A percentile compares a stretch with the other conserved stretches of the same genome.
phyloP scores from a whole-genome alignment of 2,797 vertebrate species.

The Zonotrichia albicollis region DNA sequence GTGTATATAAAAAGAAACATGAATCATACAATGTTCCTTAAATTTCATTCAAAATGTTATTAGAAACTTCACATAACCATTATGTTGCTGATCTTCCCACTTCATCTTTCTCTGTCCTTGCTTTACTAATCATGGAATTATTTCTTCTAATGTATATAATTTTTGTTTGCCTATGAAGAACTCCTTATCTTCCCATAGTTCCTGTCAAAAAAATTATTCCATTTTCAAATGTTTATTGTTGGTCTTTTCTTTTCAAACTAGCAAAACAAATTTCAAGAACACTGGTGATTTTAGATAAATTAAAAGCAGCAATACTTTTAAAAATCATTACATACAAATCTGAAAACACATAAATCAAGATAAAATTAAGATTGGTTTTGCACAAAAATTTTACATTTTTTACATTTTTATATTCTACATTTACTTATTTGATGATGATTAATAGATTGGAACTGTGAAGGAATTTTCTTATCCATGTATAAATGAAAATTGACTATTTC shows the following conservation, averaged over 20 bases:
- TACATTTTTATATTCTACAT: not conserved
- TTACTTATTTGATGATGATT: not conserved
- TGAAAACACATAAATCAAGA: not conserved
- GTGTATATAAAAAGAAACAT: not conserved
- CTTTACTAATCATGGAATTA: not conserved
- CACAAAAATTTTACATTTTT: not conserved
- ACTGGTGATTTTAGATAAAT: not conserved
- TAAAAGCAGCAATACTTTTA: not conserved
- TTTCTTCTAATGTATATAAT: not conserved
- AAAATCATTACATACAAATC: not conserved
- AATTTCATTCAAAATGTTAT: not conserved
- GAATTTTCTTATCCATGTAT: not conserved
- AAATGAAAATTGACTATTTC: not conserved
- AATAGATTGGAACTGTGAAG: not conserved
- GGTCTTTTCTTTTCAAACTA: not conserved
- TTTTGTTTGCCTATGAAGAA: not conserved
- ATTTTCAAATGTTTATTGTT: not conserved
- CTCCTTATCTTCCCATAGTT: not conserved
- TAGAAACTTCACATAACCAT: not conserved
- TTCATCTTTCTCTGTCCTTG: not conserved
- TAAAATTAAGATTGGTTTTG: not conserved
- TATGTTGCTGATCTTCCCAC: not conserved
- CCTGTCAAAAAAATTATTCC: not conserved
- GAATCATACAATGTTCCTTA: not conserved
- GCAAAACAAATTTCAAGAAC: not conserved